Percentiles rank a stretch among this genome's conserved stretches.
phyloP scores from a whole-genome alignment of 2,888 invertebrate genomes.

The Steinernema scapterisci region DNA sequence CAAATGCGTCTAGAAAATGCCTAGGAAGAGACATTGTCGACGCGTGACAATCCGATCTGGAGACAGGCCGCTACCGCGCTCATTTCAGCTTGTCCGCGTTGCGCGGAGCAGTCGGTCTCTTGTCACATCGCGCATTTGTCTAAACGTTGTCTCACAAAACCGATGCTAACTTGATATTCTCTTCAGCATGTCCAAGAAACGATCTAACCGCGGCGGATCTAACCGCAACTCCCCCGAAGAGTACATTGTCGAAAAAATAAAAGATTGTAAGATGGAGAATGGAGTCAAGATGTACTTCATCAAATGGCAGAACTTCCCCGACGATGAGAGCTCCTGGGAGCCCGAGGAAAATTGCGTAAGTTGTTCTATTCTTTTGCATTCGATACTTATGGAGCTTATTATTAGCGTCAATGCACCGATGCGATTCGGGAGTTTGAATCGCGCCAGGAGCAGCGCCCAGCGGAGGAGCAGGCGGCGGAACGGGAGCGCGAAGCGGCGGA shows the following conservation, averaged over 20 bases:
- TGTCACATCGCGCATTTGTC: too few species aligned
- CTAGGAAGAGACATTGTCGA: too few species aligned
- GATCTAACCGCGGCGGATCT: too few species aligned
- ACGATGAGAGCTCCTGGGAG: slow-evolving; percentile 7
- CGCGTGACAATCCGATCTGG: too few species aligned
- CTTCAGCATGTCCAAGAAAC: background rate
- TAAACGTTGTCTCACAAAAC: too few species aligned
- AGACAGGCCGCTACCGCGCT: too few species aligned
- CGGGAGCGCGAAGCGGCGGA: background rate
- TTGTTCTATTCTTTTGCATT: background rate
- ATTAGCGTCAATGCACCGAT: background rate
- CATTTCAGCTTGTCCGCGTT: too few species aligned
- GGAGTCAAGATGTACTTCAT: background rate
- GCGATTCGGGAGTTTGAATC: background rate
- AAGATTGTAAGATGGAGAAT: background rate
- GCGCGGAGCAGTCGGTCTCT: too few species aligned
- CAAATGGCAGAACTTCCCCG: slow-evolving; percentile 19
- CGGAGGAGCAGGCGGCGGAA: background rate
- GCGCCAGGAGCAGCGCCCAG: background rate
- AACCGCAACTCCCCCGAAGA: too few species aligned
- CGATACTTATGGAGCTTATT: too few species aligned
- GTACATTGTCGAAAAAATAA: background rate
- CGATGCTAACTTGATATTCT: background rate
- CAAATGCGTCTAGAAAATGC: too few species aligned
- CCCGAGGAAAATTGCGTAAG: slow-evolving; percentile 23